Percentiles rank a stretch among this genome's conserved stretches.
Conservation (phyloP, 2,113 vertebrate genomes). For the Panthera uncia region DNA sequence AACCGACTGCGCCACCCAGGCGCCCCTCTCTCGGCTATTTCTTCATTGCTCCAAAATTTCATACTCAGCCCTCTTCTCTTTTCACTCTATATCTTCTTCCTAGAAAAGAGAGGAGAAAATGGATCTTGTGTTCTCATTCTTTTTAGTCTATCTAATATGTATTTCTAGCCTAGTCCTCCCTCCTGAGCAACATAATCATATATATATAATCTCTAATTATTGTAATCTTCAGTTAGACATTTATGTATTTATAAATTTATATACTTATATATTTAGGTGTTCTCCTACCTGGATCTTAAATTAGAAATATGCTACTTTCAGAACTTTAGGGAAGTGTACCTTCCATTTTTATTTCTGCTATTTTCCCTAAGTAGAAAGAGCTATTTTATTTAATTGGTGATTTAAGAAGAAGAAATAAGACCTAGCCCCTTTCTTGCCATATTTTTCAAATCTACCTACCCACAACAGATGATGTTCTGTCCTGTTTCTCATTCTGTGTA, state of each 20-base stretch:
- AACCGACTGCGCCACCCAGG: no score
- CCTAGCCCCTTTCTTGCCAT: not conserved
- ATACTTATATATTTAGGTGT: not conserved
- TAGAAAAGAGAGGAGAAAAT: not conserved
- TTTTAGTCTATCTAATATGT: not conserved
- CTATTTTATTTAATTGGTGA: not conserved
- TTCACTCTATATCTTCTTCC: not conserved
- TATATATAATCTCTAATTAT: not conserved
- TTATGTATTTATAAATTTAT: not conserved
- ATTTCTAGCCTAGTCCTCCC: not conserved
- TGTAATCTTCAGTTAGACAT: not conserved
- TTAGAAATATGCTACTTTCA: not conserved
- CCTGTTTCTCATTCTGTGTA: not conserved
- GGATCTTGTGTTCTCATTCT: not conserved
- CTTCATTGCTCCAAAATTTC: not conserved
- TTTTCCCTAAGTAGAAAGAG: not conserved
- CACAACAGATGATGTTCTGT: not conserved
- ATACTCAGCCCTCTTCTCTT: not conserved
- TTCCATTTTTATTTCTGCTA: not conserved
- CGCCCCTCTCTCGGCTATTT: not conserved
- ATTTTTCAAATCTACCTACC: not conserved
- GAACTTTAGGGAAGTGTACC: not conserved
- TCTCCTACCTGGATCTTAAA: not conserved
- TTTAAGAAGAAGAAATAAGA: not conserved
- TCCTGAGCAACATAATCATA: not conserved